Conservation (phyloP, 1,140 invertebrate genomes). For the Pseudomyrmex gracilis region DNA sequence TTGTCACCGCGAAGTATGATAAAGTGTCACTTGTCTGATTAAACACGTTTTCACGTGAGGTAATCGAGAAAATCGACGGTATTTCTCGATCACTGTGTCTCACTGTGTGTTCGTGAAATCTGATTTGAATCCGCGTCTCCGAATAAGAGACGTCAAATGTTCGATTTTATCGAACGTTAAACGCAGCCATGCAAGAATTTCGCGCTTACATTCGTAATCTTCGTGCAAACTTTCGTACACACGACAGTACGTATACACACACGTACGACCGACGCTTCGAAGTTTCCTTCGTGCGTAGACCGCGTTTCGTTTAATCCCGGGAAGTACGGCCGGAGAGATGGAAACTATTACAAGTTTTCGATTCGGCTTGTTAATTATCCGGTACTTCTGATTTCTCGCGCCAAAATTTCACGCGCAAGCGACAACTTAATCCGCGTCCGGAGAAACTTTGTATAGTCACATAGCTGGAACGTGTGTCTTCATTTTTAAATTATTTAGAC, state of each 20-base stretch:
- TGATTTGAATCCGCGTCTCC: slow-evolving; percentile 18
- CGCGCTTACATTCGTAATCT: slow-evolving; percentile 42
- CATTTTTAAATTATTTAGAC: too few relatives aligned
- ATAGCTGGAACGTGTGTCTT: not conserved
- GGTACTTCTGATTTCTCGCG: slow-evolving; percentile 47
- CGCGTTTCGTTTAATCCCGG: slow-evolving; percentile 35
- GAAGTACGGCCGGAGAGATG: slow-evolving; percentile 28
- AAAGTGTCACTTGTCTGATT: not conserved
- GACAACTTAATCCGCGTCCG: slow-evolving; percentile 44
- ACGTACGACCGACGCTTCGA: slow-evolving; percentile 22
- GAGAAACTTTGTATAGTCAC: slow-evolving; percentile 25
- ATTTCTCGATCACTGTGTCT: not conserved
- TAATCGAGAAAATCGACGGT: not conserved
- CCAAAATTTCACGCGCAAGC: slow-evolving; percentile 32
- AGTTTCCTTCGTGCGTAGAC: slow-evolving; percentile 48
- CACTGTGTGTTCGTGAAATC: slow-evolving; percentile 4
- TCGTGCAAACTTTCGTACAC: slow-evolving; percentile 24
- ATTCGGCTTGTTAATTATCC: slow-evolving; percentile 60
- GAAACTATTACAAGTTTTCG: slow-evolving; percentile 58
- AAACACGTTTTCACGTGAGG: slow-evolving; percentile 2
- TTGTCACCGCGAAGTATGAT: slow-evolving; percentile 1
- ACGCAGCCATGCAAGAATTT: slow-evolving; percentile 51
- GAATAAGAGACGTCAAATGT: slow-evolving; percentile 17
- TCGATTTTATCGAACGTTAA: slow-evolving; percentile 16
- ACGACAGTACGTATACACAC: not conserved